Evolutionary conservation across 2,888 invertebrate genomes (phyloP).

Genomic region (Caprella mutica): DNA sequence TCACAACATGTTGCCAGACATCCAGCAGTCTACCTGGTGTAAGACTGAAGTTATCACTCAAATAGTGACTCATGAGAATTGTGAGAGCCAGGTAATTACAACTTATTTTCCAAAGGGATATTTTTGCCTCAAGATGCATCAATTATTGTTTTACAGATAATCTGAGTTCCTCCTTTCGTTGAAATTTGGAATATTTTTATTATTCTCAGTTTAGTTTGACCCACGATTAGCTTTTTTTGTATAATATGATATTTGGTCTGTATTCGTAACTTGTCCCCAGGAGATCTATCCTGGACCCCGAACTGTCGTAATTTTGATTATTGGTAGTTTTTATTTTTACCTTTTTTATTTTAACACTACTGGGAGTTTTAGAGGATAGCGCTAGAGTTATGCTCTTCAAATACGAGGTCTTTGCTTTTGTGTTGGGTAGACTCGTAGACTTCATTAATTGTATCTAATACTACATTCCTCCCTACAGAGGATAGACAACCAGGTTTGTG

Average conservation of each 20-base stretch:
- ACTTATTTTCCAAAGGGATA: background rate
- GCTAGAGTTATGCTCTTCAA: no score
- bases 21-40: conserved; percentile 59
- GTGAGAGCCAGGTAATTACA: conserved; percentile 20
- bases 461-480: conserved; percentile 40
- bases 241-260: no score
- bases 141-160: background rate
- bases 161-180: background rate
- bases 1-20: conserved; percentile 57
- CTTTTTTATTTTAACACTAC: background rate
- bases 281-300: no score
- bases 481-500: conserved; percentile 58
- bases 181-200: no score
- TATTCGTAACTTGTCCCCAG: no score
- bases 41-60: conserved; percentile 57
- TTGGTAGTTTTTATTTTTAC: background rate
- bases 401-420: no score
- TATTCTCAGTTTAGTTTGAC: no score
- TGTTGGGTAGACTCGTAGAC: background rate
- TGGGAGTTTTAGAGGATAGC: no score
- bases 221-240: no score
- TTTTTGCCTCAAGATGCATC: background rate
- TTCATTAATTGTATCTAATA: background rate
- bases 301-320: background rate
- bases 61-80: conserved; percentile 43